Base-by-base conservation (phyloP, 1,140 invertebrate species). In the Charaxes varanes region DNA sequence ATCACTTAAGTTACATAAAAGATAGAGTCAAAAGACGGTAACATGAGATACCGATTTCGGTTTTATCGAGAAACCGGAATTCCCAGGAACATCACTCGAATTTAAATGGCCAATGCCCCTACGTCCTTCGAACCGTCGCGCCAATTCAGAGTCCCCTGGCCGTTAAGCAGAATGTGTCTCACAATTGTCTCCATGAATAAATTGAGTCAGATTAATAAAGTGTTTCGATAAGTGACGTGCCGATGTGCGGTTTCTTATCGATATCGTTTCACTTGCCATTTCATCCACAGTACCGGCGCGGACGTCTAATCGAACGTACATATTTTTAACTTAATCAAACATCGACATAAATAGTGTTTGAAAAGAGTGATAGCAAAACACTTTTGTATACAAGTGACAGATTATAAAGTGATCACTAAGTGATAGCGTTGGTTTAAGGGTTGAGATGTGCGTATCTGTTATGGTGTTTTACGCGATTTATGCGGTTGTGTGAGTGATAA, bases 131-230 rank as follows among this genome's bases (percentile, higher is more conserved):
- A n/a, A n/a, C n/a, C n/a, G n/a, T n/a, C n/a, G n/a, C n/a, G n/a
- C n/a, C n/a, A n/a, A n/a, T n/a, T n/a, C n/a, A n/a, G n/a, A n/a
- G n/a, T n/a, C n/a, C n/a, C n/a, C n/a, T n/a, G n/a, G n/a, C n/a
- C n/a, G n/a, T n/a, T n/a, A n/a, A n/a, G n/a, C n/a, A n/a, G 21
- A 38, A 27, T 34, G 33, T 28, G 18, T 32, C 30, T 23, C 38
- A 33, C 67, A 76, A 77, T 74, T 77, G 70, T 70, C 59, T 68
- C 49, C 62, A 58, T 59, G 58, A 64, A 60, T 63, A 73, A 80
- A 77, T 80, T 77, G 76, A 76, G 70, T 57, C 68, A 69, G 66
- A 71, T 74, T 73, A 76, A 68, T 76, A 68, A 77, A 76, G 62
- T 73, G 62, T 54, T 5, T 46, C 53, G 51, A 54, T 68, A 61